phyloP scores from a whole-genome alignment of 2,888 invertebrate genomes.

The Microctonus aethiopoides region DNA sequence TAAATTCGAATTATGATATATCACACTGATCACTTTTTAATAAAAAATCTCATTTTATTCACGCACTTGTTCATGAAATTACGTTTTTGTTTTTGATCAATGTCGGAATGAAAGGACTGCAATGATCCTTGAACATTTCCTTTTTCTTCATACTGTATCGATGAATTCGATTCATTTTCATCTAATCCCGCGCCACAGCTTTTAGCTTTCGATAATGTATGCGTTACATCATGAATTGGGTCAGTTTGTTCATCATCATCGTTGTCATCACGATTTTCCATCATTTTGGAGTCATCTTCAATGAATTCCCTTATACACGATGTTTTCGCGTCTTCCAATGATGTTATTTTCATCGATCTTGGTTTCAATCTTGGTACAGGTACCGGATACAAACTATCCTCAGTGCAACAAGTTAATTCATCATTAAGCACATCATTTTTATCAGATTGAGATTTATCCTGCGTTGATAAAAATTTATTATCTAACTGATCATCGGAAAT shows the following conservation, averaged over 20 bases:
- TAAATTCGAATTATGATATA: background rate
- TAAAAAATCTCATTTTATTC: conserved; percentile 62
- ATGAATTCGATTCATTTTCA: conserved; percentile 50
- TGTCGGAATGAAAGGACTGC: conserved; percentile 71
- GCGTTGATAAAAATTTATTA: background rate
- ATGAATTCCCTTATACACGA: background rate
- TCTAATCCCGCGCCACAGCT: conserved; percentile 63
- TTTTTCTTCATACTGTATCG: conserved; percentile 49
- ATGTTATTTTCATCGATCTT: conserved; percentile 19
- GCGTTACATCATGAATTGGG: conserved; percentile 35
- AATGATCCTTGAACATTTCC: conserved; percentile 67
- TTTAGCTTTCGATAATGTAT: conserved; percentile 53
- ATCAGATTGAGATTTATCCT: background rate
- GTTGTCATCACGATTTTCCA: conserved; percentile 39
- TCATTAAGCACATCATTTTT: background rate
- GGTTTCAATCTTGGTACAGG: conserved; percentile 41
- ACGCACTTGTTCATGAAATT: conserved; percentile 81
- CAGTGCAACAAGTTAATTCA: background rate
- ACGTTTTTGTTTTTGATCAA: conserved; percentile 76
- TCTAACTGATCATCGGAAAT: background rate
- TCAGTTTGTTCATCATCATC: background rate
- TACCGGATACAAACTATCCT: conserved; percentile 36
- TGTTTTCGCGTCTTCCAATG: background rate
- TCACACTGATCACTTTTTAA: conserved; percentile 45
- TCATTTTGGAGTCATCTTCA: background rate